phyloP scores from a whole-genome alignment of 1,140 invertebrate species.

The Diorhabda sublineata region DNA sequence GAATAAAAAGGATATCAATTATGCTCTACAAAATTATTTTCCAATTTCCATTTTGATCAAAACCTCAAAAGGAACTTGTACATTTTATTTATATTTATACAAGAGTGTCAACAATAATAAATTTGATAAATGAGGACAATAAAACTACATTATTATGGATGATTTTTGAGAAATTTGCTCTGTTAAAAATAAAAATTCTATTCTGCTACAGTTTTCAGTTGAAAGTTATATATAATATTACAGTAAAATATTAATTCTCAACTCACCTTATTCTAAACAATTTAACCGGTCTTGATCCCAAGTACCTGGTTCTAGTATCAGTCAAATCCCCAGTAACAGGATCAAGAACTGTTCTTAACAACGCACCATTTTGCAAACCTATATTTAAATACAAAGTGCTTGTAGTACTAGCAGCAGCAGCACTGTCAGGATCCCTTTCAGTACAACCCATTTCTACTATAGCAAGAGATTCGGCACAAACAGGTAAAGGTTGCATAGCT shows the following conservation, averaged over 20 bases:
- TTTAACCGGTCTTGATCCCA: slow-evolving; percentile 48
- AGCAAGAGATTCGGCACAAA: slow-evolving; percentile 92
- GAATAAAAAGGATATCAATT: no score
- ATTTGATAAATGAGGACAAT: no score
- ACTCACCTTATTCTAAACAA: slow-evolving; percentile 14
- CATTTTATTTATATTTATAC: no score
- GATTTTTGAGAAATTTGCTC: no score
- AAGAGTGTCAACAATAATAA: no score
- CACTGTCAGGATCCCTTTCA: slow-evolving; percentile 57
- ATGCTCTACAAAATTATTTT: no score
- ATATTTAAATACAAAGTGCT: slow-evolving; percentile 94
- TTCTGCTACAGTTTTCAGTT: not conserved
- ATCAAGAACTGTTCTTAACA: slow-evolving; percentile 93
- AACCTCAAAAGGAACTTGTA: no score
- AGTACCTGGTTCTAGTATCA: slow-evolving; percentile 85
- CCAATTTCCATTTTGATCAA: no score
- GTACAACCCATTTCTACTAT: slow-evolving; percentile 83
- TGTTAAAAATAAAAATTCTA: not conserved
- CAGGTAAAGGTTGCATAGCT: slow-evolving; percentile 96
- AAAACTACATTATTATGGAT: no score
- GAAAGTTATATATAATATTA: not conserved
- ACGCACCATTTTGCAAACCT: slow-evolving; percentile 94
- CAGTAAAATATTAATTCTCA: not conserved
- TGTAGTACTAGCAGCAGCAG: slow-evolving; percentile 50
- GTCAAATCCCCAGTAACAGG: slow-evolving; percentile 94